These are phyloP conservation scores for Aegotheles bennettii DNA, from an alignment of 2,113 vertebrate genomes.

Conservation along the genomic window DNA sequence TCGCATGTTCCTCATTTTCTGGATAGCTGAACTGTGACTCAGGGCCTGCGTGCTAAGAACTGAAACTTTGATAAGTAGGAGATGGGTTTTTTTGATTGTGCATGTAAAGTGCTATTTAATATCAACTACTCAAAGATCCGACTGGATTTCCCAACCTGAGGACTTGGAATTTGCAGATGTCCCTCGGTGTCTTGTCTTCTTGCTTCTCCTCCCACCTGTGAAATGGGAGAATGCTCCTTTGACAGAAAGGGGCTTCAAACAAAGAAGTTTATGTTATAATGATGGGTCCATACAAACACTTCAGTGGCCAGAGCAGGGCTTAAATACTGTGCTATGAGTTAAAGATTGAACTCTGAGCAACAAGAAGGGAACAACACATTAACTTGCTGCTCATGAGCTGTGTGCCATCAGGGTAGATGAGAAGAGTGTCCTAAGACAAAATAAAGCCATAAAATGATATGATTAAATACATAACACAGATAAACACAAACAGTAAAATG, in stretches of 20 bases:
- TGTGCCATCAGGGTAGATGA: background rate
- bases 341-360: background rate
- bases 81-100: background rate
- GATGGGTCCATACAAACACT: background rate
- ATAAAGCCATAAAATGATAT: background rate
- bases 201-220: background rate
- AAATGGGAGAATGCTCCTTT: background rate
- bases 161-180: background rate
- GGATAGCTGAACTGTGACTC: background rate
- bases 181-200: background rate
- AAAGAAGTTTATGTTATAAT: background rate
- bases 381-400: background rate
- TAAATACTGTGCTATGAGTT: accelerated
- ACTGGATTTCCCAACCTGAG: background rate
- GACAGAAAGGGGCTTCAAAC: accelerated
- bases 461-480: accelerated
- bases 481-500: background rate
- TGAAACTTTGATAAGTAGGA: background rate
- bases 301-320: background rate
- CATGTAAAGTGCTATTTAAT: background rate
- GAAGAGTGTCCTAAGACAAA: background rate
- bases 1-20: background rate
- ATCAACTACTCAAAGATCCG: background rate
- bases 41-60: background rate
- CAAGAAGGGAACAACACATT: background rate